Evolutionary conservation across 2,797 vertebrate species (phyloP).

Genomic region (Sebastes paucispinis): DNA sequence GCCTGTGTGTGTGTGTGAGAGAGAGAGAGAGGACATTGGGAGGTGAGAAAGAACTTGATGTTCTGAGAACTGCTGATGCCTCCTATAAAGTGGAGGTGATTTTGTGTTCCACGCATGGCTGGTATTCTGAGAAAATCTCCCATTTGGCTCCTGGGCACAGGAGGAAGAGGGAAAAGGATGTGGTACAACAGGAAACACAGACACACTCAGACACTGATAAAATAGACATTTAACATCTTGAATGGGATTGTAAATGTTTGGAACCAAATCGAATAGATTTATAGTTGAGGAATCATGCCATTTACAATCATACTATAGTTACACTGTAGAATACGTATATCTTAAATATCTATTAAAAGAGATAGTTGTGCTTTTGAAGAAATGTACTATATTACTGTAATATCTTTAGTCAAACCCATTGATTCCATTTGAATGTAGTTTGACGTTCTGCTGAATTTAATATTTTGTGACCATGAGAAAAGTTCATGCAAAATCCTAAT

Average conservation of each 20-base stretch:
- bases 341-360: not conserved
- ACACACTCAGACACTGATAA: constrained; percentile 4
- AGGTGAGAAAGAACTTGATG: constrained; percentile 61
- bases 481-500: not conserved
- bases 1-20: not conserved
- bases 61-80: constrained; percentile 74
- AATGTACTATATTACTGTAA: not conserved
- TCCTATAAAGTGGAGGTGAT: constrained; percentile 65
- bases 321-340: not conserved
- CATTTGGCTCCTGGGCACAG: constrained; percentile 60
- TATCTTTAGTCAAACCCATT: not conserved
- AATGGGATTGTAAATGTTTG: not conserved
- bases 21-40: constrained; percentile 3
- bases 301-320: not conserved
- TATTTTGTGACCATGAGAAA: not conserved
- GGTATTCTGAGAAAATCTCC: constrained; percentile 74
- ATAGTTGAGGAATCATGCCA: not conserved
- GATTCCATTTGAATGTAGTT: not conserved
- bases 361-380: not conserved
- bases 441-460: not conserved
- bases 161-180: constrained; percentile 43
- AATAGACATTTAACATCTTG: constrained; percentile 28
- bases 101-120: constrained; percentile 52
- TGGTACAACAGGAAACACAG: constrained; percentile 31
- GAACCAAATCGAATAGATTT: constrained; percentile 6